phyloP scores from a whole-genome alignment of 1,140 invertebrate genomes.

The Leptinotarsa defecta region DNA sequence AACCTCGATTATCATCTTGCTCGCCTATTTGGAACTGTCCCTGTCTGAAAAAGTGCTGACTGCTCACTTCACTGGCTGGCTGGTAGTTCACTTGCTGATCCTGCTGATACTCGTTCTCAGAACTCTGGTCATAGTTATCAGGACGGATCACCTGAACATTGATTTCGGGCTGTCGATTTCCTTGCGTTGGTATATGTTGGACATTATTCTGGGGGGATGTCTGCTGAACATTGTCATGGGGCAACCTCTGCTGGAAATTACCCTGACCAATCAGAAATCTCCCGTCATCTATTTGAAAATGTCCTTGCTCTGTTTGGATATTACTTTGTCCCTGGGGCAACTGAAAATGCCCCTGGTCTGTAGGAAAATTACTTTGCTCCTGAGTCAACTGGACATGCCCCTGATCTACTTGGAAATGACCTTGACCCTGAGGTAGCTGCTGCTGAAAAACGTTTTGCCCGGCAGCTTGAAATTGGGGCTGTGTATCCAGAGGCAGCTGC shows the following conservation, averaged over 20 bases:
- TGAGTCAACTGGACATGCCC: conserved; percentile 1
- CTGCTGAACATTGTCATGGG: neutral
- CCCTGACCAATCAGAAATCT: neutral
- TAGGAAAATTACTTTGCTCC: neutral
- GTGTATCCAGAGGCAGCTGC: conserved; percentile 10
- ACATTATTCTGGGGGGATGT: neutral
- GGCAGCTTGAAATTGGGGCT: neutral
- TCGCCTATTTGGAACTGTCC: conserved; percentile 25
- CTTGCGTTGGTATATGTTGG: neutral
- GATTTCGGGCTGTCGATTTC: neutral
- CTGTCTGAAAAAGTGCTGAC: conserved; percentile 19
- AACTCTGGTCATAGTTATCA: neutral
- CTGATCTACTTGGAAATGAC: neutral
- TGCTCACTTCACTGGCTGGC: conserved; percentile 19
- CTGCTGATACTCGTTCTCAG: neutral
- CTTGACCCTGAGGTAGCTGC: neutral
- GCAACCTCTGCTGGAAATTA: neutral
- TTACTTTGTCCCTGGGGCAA: conserved; percentile 9
- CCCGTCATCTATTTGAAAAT: conserved; percentile 9
- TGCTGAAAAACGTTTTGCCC: neutral
- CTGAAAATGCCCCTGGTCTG: conserved; percentile 8
- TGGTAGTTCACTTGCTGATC: neutral
- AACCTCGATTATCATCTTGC: conserved; percentile 15
- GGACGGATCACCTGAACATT: neutral
- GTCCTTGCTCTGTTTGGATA: neutral